These are phyloP conservation scores for Silvanus unidentatus DNA, from an alignment of 2,888 invertebrate genomes.

Conservation along the genomic window DNA sequence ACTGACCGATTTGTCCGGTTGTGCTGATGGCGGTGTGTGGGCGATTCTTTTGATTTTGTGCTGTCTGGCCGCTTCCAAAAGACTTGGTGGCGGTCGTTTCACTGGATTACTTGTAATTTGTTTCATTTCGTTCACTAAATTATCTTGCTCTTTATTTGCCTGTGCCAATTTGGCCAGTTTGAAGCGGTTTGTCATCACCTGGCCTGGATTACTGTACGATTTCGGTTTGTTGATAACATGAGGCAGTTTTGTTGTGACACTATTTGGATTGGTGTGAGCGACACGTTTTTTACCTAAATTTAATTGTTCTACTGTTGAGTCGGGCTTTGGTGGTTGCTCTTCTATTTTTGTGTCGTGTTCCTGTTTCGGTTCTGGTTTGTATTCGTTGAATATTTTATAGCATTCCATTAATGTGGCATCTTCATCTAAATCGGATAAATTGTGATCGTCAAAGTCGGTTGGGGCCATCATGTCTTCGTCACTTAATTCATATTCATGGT, in stretches of 20 bases:
- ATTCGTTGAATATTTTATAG: constrained; percentile 79
- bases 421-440: constrained; percentile 56
- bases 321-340: constrained; percentile 38
- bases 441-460: constrained; percentile 15
- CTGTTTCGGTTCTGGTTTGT: constrained; percentile 47
- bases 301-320: constrained; percentile 18
- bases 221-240: constrained; percentile 46
- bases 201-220: constrained; percentile 51
- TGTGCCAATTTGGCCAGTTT: constrained; percentile 40
- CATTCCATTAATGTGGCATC: constrained; percentile 65
- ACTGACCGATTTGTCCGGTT: constrained; percentile 11
- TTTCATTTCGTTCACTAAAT: constrained; percentile 41
- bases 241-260: constrained; percentile 40
- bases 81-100: constrained; percentile 27
- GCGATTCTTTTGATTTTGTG: constrained; percentile 24
- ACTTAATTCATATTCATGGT: not conserved
- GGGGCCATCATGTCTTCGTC: not conserved
- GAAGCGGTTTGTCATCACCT: constrained; percentile 50
- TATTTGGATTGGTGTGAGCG: constrained; percentile 61
- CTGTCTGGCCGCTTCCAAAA: constrained; percentile 28
- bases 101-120: constrained; percentile 13
- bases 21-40: not conserved
- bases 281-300: constrained; percentile 59
- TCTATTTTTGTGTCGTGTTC: constrained; percentile 8
- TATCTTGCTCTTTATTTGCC: constrained; percentile 40